phyloP scores from a whole-genome alignment of 2,797 vertebrate genomes.

The Phataginus tricuspis region DNA sequence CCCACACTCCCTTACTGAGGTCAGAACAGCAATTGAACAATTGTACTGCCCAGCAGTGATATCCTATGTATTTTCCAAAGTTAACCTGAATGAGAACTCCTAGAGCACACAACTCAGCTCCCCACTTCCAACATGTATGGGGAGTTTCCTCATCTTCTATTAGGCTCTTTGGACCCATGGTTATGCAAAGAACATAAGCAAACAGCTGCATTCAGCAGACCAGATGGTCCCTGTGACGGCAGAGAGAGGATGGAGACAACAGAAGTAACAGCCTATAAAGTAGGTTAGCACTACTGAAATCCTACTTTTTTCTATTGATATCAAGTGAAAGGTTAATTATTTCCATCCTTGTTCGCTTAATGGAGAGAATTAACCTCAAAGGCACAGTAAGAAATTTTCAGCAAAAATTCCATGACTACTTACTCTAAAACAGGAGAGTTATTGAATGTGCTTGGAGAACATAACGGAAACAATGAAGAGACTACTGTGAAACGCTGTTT shows the following conservation, averaged over 20 bases:
- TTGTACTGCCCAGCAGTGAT: not conserved
- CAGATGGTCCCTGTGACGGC: slow-evolving; percentile 67
- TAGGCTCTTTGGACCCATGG: slow-evolving; percentile 51
- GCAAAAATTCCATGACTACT: slow-evolving; percentile 43
- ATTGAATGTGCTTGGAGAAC: not conserved
- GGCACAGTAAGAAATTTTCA: slow-evolving; percentile 53
- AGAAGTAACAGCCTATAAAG: slow-evolving; percentile 60
- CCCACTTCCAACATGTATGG: slow-evolving; percentile 19
- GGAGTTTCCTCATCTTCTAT: slow-evolving; percentile 41
- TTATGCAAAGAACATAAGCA: slow-evolving; percentile 59
- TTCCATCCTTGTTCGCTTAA: slow-evolving; percentile 64
- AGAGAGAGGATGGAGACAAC: slow-evolving; percentile 44
- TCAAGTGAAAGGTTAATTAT: slow-evolving; percentile 73
- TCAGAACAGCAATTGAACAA: not conserved
- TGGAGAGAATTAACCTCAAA: slow-evolving; percentile 62
- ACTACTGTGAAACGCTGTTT: not conserved
- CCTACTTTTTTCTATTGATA: slow-evolving; percentile 60
- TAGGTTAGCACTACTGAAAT: slow-evolving; percentile 62
- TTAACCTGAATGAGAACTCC: slow-evolving; percentile 49
- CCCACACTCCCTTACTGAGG: not conserved
- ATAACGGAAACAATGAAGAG: not conserved
- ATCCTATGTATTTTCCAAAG: slow-evolving; percentile 42
- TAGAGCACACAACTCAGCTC: slow-evolving; percentile 51
- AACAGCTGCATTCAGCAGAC: slow-evolving; percentile 52
- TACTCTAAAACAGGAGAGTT: not conserved